A percentile compares a stretch with the other conserved stretches of the same genome.
These are phyloP conservation scores for Schizopygopsis pylzovi DNA, from an alignment of 2,797 vertebrate genomes.

Conservation along the genomic window DNA sequence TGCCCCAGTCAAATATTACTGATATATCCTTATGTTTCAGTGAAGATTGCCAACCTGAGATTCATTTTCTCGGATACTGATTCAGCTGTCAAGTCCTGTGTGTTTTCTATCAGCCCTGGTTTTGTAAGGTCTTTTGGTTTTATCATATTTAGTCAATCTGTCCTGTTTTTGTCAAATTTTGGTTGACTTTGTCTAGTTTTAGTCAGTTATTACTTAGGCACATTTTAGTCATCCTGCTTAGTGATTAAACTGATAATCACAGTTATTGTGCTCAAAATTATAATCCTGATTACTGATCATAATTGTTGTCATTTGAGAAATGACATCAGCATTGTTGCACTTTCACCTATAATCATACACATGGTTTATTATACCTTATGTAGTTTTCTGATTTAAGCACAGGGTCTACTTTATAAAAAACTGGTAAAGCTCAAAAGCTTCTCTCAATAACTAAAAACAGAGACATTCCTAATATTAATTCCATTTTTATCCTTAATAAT, in stretches of 20 bases:
- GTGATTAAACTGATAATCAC: neutral
- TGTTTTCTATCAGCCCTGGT: neutral
- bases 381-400: neutral
- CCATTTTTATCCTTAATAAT: neutral
- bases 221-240: neutral
- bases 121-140: neutral
- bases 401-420: neutral
- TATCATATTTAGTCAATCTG: neutral
- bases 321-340: neutral
- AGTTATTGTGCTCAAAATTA: neutral
- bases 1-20: neutral
- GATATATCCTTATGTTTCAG: neutral
- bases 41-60: neutral
- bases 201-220: neutral
- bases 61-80: neutral
- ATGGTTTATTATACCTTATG: neutral
- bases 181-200: neutral
- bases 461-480: neutral
- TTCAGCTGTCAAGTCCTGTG: neutral
- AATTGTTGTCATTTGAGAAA: neutral
- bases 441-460: neutral
- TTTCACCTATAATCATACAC: neutral
- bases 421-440: neutral
- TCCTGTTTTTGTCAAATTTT: neutral
- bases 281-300: neutral